A percentile compares a stretch with the other conserved stretches of the same genome.
phyloP scores from a whole-genome alignment of 2,888 invertebrate genomes.

The Gymnoscelis rufifasciata region DNA sequence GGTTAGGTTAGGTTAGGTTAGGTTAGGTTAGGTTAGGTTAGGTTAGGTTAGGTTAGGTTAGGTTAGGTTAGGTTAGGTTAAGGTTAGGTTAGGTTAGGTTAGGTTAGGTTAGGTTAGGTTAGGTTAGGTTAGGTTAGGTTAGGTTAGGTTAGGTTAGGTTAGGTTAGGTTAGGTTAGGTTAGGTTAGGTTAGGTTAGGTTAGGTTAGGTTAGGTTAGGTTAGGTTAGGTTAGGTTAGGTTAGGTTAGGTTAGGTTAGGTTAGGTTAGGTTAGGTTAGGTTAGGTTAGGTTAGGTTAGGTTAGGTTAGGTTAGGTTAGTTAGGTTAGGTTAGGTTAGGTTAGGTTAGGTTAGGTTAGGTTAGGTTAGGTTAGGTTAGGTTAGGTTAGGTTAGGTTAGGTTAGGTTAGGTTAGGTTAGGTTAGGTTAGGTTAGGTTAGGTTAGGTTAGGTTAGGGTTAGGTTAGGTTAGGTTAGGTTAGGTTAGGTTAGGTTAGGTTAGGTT shows the following conservation, averaged over 20 bases:
- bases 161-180: neutral
- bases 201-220: slow-evolving; percentile 13
- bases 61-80: slow-evolving; percentile 19
- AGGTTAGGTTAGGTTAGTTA: slow-evolving; percentile 9
- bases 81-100: slow-evolving; percentile 2
- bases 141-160: slow-evolving; percentile 9
- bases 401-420: slow-evolving; percentile 4
- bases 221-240: slow-evolving; percentile 13
- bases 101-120: slow-evolving; percentile 10
- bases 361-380: slow-evolving; percentile 10
- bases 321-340: slow-evolving; percentile 5
- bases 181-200: slow-evolving; percentile 7
- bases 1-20: slow-evolving; percentile 19
- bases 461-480: slow-evolving; percentile 9
- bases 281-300: slow-evolving; percentile 13
- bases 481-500: slow-evolving; percentile 2
- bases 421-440: slow-evolving; percentile 10
- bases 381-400: slow-evolving; percentile 8
- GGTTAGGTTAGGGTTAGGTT: slow-evolving; percentile 9
- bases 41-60: slow-evolving; percentile 19
- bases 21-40: slow-evolving; percentile 18
- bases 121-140: slow-evolving; percentile 10
- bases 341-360: slow-evolving; percentile 10
- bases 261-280: slow-evolving; percentile 13
- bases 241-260: slow-evolving; percentile 13